A percentile compares a stretch with the other conserved stretches of the same genome.
phyloP scores from a whole-genome alignment of 2,888 invertebrate species.

The Tineola bisselliella region DNA sequence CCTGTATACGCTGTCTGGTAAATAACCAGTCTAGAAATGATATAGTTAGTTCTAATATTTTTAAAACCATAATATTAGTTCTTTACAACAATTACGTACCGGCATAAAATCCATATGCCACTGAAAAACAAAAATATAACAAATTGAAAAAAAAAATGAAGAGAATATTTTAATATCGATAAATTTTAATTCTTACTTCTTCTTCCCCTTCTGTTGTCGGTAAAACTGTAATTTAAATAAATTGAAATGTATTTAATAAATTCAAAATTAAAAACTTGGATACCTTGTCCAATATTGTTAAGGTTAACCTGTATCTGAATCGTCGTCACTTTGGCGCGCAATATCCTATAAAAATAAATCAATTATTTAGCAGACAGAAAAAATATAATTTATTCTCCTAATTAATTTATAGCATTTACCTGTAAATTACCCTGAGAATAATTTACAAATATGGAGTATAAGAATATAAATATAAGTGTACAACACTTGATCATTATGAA shows the following conservation, averaged over 20 bases:
- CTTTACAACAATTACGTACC: slow-evolving; percentile 28
- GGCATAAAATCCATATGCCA: slow-evolving; percentile 64
- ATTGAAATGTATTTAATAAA: not conserved
- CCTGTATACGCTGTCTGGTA: slow-evolving; percentile 56
- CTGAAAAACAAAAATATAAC: slow-evolving; percentile 26
- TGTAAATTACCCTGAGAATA: not conserved
- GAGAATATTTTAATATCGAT: not conserved
- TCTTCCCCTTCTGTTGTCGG: slow-evolving; percentile 35
- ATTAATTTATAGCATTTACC: not conserved
- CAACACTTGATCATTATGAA: not conserved
- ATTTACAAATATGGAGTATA: not conserved
- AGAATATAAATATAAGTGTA: not conserved
- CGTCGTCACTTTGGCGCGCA: not conserved
- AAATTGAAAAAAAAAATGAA: too few species aligned
- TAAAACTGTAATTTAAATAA: not conserved
- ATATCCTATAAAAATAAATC: too few species aligned
- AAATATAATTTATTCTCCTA: too few species aligned
- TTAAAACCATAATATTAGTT: not conserved
- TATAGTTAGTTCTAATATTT: not conserved
- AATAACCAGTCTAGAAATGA: slow-evolving; percentile 44
- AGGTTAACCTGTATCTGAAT: not conserved
- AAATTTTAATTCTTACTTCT: slow-evolving; percentile 32
- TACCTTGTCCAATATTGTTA: too few species aligned
- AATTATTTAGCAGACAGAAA: too few species aligned
- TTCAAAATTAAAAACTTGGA: too few species aligned